phyloP scores from a whole-genome alignment of 92 coral and sea anemone species.

The Zoanthus sansibaricus region DNA sequence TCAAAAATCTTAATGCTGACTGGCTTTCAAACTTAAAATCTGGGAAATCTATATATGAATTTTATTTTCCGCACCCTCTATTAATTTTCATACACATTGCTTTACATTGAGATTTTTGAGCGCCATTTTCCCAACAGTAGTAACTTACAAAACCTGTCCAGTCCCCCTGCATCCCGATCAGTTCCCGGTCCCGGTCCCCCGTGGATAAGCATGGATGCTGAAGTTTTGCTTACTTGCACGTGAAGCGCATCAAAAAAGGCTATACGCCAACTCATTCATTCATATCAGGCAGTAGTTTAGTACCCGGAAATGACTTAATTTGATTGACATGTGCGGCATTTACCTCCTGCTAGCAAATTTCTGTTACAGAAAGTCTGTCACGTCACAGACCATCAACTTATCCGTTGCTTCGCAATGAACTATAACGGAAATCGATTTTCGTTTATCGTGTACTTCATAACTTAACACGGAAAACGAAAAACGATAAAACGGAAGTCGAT shows the following conservation, averaged over 20 bases:
- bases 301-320: constrained; percentile 15
- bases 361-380: not conserved
- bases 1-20: constrained; percentile 8
- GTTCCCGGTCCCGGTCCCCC: not conserved
- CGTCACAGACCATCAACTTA: not conserved
- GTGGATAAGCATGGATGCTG: not conserved
- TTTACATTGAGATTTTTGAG: no score
- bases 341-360: not conserved
- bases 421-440: no score
- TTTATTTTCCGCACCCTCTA: no score
- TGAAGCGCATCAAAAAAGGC: no score
- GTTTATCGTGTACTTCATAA: no score
- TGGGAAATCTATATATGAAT: no score
- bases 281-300: not conserved
- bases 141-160: constrained; percentile 10
- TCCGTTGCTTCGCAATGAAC: no score
- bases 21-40: no score
- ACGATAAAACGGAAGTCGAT: no score
- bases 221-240: no score
- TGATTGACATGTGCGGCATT: not conserved
- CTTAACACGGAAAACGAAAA: no score
- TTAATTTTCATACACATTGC: no score
- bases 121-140: constrained; percentile 28
- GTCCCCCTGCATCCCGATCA: not conserved
- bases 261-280: not conserved